Conservation (phyloP, 35 echinoderm and acorn worm genomes). For the Acanthaster planci region DNA sequence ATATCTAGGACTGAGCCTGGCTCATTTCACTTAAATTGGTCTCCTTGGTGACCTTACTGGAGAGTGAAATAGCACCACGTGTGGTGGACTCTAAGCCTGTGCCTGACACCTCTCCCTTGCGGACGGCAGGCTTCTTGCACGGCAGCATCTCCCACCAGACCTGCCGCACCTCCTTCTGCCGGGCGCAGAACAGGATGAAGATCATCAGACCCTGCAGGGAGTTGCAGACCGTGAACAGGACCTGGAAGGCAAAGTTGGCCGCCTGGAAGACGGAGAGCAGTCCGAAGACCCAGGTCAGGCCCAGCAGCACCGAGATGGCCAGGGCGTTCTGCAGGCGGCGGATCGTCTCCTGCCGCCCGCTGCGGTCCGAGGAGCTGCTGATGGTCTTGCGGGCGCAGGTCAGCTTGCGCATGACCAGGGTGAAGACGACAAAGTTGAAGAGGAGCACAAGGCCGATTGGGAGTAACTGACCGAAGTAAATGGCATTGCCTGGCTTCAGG, state of each 20-base stretch:
- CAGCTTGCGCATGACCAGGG: conserved; percentile 46
- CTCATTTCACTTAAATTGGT: too few relatives aligned
- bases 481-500: conserved; percentile 30
- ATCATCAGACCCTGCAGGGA: conserved; percentile 84
- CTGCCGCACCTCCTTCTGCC: conserved; percentile 67
- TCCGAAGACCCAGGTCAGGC: conserved; percentile 79
- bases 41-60: too few relatives aligned
- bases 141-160: conserved; percentile 37
- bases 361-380: neutral
- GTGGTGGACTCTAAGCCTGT: too few relatives aligned
- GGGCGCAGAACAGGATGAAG: conserved; percentile 78
- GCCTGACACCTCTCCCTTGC: neutral
- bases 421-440: conserved; percentile 57
- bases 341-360: conserved; percentile 24
- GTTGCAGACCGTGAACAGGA: conserved; percentile 79
- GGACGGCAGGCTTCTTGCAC: conserved; percentile 33
- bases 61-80: too few relatives aligned
- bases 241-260: conserved; percentile 61
- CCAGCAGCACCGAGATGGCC: conserved; percentile 66
- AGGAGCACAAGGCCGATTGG: conserved; percentile 48
- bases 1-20: too few relatives aligned
- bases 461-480: conserved; percentile 52
- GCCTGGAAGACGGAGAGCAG: conserved; percentile 50
- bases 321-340: conserved; percentile 34
- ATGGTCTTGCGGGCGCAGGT: conserved; percentile 56